These are phyloP conservation scores for Hyphantria cunea DNA, from an alignment of 1,140 invertebrate species.

Conservation along the genomic window DNA sequence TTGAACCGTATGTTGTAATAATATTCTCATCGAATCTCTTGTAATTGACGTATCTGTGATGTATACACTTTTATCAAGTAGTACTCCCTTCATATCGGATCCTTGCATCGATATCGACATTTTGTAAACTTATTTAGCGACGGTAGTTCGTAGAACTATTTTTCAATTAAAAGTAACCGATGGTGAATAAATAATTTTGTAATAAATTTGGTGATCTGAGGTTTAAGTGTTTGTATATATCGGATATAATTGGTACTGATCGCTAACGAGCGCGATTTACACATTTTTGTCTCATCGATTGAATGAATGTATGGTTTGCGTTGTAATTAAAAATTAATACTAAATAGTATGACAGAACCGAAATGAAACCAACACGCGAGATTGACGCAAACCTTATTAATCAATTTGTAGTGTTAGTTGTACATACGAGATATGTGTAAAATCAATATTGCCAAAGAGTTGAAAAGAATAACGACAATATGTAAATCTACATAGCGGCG, in stretches of 20 bases:
- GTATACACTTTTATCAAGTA: conserved; percentile 28
- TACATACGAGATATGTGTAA: conserved; percentile 4
- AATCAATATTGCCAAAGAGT: conserved; percentile 28
- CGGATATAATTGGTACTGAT: background rate
- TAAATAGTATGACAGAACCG: no score
- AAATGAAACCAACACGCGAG: no score
- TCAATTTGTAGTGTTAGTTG: conserved; percentile 7
- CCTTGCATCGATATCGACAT: conserved; percentile 21
- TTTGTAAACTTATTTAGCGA: conserved; percentile 27
- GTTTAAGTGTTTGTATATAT: conserved; percentile 6
- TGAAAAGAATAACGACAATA: conserved; percentile 27
- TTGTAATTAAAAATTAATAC: no score
- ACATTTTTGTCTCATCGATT: background rate
- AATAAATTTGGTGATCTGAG: conserved; percentile 2
- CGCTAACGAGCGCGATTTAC: background rate
- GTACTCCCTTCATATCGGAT: conserved; percentile 22
- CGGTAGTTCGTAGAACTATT: conserved; percentile 25
- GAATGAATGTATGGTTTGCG: no score
- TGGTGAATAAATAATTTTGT: conserved; percentile 24
- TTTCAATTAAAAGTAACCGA: conserved; percentile 9
- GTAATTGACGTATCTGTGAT: conserved; percentile 33
- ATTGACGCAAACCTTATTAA: no score
- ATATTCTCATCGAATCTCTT: conserved; percentile 29
- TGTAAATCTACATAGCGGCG: conserved; percentile 3
- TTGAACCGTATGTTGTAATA: no score